Percentiles rank a stretch among this genome's conserved stretches.
These are phyloP conservation scores for Conomelus anceps DNA, from an alignment of 2,888 invertebrate species.

Conservation along the genomic window DNA sequence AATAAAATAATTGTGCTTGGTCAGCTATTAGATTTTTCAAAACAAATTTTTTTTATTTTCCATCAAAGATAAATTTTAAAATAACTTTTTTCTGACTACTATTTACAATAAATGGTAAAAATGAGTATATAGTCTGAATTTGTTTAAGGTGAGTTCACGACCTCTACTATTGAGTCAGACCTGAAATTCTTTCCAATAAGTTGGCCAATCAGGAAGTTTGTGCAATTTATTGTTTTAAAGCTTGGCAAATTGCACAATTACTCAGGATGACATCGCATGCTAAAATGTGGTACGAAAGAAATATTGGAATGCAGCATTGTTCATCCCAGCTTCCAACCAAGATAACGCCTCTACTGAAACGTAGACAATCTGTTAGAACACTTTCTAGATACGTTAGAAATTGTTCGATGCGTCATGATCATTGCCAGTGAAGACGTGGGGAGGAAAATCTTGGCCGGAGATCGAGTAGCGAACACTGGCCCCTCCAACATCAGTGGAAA, in stretches of 20 bases:
- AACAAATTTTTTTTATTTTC: too few species aligned
- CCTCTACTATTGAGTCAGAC: too few species aligned
- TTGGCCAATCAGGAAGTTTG: background rate
- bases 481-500: conserved; percentile 43
- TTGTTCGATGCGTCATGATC: background rate
- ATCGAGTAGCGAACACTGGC: conserved; percentile 40
- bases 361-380: background rate
- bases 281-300: background rate
- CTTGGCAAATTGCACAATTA: background rate
- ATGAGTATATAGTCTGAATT: too few species aligned
- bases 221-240: background rate
- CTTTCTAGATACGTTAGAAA: background rate
- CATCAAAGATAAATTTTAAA: too few species aligned
- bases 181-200: too few species aligned
- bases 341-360: background rate
- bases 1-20: too few species aligned
- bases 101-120: too few species aligned
- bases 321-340: background rate
- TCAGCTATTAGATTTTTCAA: too few species aligned
- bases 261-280: background rate
- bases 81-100: too few species aligned
- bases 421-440: background rate
- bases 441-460: conserved; percentile 39
- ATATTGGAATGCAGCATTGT: background rate
- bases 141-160: too few species aligned